A percentile compares a stretch with the other conserved stretches of the same genome.
phyloP scores from a whole-genome alignment of 2,797 vertebrate species.

The Phrynocephalus vlangalii region DNA sequence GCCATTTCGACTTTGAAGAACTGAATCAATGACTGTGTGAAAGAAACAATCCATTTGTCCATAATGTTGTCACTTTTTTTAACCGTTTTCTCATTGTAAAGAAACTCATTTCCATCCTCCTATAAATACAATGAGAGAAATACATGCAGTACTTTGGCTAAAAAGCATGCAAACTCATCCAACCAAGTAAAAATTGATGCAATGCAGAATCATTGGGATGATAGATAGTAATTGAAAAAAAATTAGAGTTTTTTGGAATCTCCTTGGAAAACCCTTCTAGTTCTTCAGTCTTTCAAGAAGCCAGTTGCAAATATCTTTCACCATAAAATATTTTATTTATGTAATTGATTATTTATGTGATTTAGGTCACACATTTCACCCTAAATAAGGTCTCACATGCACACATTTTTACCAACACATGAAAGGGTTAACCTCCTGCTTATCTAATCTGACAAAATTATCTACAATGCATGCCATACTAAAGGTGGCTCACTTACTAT shows the following conservation, averaged over 20 bases:
- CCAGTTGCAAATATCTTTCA: background rate
- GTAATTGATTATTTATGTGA: background rate
- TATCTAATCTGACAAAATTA: background rate
- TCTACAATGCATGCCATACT: background rate
- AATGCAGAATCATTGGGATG: background rate
- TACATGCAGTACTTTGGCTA: constrained; percentile 33
- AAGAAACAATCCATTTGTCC: constrained; percentile 97
- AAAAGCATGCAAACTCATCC: background rate
- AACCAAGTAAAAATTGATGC: background rate
- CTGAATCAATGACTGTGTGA: constrained; percentile 93
- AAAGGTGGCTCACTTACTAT: background rate
- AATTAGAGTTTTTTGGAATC: background rate
- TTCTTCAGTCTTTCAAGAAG: accelerated
- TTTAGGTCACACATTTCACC: background rate
- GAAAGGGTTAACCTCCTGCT: background rate
- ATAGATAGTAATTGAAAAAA: no score
- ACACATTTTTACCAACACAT: background rate
- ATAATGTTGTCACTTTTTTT: constrained; percentile 92
- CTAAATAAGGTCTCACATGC: background rate
- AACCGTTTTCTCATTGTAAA: constrained; percentile 88
- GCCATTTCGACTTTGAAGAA: constrained; percentile 96
- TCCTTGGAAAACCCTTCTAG: background rate
- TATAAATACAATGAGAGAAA: constrained; percentile 66
- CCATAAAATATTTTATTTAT: background rate
- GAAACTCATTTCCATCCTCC: constrained; percentile 88